Evolutionary conservation across 2,113 vertebrate species (phyloP).

Genomic region (Merops nubicus): DNA sequence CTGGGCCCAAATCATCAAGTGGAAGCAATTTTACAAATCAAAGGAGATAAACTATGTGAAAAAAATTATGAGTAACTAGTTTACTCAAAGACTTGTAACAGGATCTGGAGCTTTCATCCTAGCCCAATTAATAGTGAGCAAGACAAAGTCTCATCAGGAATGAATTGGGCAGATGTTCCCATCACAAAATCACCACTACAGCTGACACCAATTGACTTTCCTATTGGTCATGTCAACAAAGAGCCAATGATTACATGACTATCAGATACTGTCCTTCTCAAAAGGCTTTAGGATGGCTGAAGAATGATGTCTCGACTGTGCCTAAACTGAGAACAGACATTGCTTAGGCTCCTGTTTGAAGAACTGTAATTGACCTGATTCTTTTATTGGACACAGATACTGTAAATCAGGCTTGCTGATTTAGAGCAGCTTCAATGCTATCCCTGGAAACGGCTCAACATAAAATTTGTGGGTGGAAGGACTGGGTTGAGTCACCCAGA

Average conservation of each 20-base stretch:
- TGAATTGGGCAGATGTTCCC: slow-evolving; percentile 35
- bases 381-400: slow-evolving; percentile 33
- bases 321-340: slow-evolving; percentile 43
- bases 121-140: slow-evolving; percentile 37
- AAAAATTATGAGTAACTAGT: slow-evolving; percentile 5
- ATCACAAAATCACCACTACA: slow-evolving; percentile 38
- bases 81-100: slow-evolving; percentile 44
- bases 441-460: background rate
- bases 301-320: slow-evolving; percentile 18
- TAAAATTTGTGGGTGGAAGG: background rate
- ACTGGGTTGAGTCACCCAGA: background rate
- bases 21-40: slow-evolving; percentile 66
- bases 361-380: background rate
- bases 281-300: background rate
- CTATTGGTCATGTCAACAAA: slow-evolving; percentile 37
- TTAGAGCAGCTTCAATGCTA: background rate
- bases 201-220: slow-evolving; percentile 64
- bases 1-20: slow-evolving; percentile 34
- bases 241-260: background rate
- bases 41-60: slow-evolving; percentile 40
- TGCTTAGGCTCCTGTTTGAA: background rate
- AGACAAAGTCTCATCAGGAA: slow-evolving; percentile 9
- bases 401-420: background rate
- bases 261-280: slow-evolving; percentile 38
- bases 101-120: slow-evolving; percentile 44